Conservation (phyloP, 2,888 invertebrate species). For the Rhamnusium bicolor region DNA sequence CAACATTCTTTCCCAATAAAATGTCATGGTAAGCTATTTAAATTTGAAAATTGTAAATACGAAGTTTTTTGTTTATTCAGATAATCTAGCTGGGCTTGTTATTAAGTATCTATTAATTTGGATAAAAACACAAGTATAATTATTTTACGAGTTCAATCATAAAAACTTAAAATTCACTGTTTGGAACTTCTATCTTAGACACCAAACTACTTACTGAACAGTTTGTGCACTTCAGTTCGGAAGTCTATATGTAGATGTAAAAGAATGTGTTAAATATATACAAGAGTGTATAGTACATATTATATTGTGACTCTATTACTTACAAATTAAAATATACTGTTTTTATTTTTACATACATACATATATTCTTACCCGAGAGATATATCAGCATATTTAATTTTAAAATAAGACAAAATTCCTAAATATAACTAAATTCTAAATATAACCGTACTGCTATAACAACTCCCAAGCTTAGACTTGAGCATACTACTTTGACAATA, state of each 20-base stretch:
- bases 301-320: background rate
- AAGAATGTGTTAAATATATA: conserved; percentile 14
- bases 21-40: background rate
- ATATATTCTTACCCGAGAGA: background rate
- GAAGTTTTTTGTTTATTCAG: too few species aligned
- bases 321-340: background rate
- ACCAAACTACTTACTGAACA: conserved; percentile 6
- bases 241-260: background rate
- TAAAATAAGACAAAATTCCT: conserved; percentile 34
- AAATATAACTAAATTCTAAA: conserved; percentile 32
- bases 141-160: background rate
- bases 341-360: background rate
- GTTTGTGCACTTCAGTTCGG: background rate
- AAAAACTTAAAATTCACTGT: background rate
- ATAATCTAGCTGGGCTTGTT: too few species aligned
- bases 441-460: conserved; percentile 19
- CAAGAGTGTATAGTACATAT: background rate
- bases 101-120: too few species aligned
- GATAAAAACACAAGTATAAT: background rate
- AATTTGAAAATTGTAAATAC: background rate
- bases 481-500: conserved; percentile 17
- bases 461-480: conserved; percentile 15
- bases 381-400: conserved; percentile 4
- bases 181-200: background rate
- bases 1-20: background rate